A percentile compares a stretch with the other conserved stretches of the same genome.
phyloP scores from a whole-genome alignment of 2,113 vertebrate species.

The Oncorhynchus kisutch region DNA sequence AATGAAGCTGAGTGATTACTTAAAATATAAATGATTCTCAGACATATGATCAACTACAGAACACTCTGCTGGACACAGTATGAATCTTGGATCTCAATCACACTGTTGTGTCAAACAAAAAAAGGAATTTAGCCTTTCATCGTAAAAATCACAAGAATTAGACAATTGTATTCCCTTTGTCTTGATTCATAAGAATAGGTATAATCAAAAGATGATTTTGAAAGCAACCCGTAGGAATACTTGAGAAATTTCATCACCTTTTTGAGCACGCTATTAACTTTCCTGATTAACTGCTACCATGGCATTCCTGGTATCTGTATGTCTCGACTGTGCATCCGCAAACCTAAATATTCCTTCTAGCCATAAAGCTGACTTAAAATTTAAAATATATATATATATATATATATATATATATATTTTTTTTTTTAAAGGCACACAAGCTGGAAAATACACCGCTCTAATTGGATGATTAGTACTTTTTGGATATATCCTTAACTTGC shows the following conservation, averaged over 20 bases:
- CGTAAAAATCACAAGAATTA: background rate
- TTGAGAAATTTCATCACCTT: background rate
- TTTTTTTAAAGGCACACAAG: slow-evolving; percentile 19
- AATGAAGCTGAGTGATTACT: slow-evolving; percentile 12
- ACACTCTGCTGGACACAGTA: background rate
- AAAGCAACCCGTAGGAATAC: background rate
- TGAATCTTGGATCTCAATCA: background rate
- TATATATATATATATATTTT: too few relatives aligned
- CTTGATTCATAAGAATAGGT: background rate
- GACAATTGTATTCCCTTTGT: background rate
- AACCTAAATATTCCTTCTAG: background rate
- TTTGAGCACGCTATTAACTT: slow-evolving; percentile 14
- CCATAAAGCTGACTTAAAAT: background rate
- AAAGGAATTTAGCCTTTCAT: background rate
- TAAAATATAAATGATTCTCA: too few relatives aligned
- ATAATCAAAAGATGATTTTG: background rate
- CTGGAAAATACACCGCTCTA: slow-evolving; percentile 25
- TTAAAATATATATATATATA: too few relatives aligned
- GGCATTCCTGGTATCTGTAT: slow-evolving; percentile 11
- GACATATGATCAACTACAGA: slow-evolving; percentile 1
- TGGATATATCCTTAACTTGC: slow-evolving; percentile 12
- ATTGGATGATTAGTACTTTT: slow-evolving; percentile 36
- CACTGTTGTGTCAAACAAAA: slow-evolving; percentile 2
- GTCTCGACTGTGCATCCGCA: background rate
- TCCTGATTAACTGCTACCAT: background rate